A percentile compares a stretch with the other conserved stretches of the same genome.
phyloP scores from a whole-genome alignment of 2,888 invertebrate species.

The Chydorus sphaericus region DNA sequence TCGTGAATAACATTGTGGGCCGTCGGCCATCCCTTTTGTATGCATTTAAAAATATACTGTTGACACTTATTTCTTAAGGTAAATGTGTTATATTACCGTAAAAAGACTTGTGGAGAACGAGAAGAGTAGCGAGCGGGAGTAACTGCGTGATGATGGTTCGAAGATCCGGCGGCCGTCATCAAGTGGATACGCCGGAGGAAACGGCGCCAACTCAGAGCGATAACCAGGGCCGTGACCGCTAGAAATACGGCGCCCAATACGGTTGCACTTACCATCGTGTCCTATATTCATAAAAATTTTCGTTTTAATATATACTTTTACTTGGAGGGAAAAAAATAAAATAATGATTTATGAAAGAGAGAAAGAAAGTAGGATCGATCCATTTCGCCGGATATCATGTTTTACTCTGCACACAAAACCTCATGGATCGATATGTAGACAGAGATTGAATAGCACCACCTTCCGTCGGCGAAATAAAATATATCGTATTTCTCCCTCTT shows the following conservation, averaged over 20 bases:
- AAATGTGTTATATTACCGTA: not conserved
- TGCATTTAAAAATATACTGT: not conserved
- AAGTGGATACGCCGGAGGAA: not conserved
- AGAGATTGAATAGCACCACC: too few species aligned
- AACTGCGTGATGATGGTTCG: not conserved
- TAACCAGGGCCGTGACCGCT: not conserved
- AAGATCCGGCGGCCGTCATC: not conserved
- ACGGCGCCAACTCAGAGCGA: not conserved
- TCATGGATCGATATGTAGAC: too few species aligned
- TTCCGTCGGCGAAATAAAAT: too few species aligned
- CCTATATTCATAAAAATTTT: not conserved
- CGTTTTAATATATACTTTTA: not conserved
- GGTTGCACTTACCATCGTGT: not conserved
- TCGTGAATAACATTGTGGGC: not conserved
- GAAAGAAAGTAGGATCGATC: too few species aligned
- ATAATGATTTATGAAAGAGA: too few species aligned
- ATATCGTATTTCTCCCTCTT: too few species aligned
- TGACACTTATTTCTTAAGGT: not conserved
- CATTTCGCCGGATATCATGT: too few species aligned
- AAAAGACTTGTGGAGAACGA: not conserved
- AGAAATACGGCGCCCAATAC: not conserved
- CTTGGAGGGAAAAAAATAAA: too few species aligned
- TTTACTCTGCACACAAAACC: too few species aligned
- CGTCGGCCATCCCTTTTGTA: not conserved
- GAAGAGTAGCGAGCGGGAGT: not conserved